Evolutionary conservation across 2,888 invertebrate species (phyloP).

Genomic region (Arenicola marina): DNA sequence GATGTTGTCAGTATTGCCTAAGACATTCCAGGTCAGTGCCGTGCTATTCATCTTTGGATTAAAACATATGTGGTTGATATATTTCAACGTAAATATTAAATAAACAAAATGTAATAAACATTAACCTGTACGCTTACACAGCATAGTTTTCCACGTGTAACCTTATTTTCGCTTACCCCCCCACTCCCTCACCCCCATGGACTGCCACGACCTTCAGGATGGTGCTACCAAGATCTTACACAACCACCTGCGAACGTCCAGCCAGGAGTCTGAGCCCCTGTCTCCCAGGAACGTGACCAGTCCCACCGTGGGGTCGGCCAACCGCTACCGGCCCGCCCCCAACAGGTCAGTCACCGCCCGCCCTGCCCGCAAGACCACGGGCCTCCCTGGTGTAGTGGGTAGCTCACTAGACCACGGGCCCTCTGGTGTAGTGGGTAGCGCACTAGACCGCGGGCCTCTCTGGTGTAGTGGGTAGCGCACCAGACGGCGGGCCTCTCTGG

Average conservation of each 20-base stretch:
- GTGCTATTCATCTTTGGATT: not conserved
- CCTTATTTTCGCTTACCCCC: not conserved
- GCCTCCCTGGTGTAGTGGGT: too few relatives aligned
- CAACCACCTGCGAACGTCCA: constrained; percentile 45
- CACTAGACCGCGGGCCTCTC: too few relatives aligned
- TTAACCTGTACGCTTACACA: not conserved
- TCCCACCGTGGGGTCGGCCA: constrained; percentile 8
- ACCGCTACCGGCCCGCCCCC: not conserved
- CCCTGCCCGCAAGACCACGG: not conserved
- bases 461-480: too few relatives aligned
- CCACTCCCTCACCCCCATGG: not conserved
- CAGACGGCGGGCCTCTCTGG: too few relatives aligned
- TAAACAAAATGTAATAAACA: not conserved
- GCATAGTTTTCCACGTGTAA: not conserved
- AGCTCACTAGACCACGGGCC: not conserved
- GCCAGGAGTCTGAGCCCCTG: constrained; percentile 46
- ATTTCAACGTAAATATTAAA: not conserved
- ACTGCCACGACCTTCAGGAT: constrained; percentile 43
- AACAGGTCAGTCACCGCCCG: constrained; percentile 9
- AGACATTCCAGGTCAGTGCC: constrained; percentile 57
- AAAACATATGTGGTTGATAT: not conserved
- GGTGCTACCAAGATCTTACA: constrained; percentile 60
- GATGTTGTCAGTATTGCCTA: constrained; percentile 65
- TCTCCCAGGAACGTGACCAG: constrained; percentile 49
- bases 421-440: not conserved